phyloP scores from a whole-genome alignment of 2,888 invertebrate species.

The Chalcosyrphus nemorum region DNA sequence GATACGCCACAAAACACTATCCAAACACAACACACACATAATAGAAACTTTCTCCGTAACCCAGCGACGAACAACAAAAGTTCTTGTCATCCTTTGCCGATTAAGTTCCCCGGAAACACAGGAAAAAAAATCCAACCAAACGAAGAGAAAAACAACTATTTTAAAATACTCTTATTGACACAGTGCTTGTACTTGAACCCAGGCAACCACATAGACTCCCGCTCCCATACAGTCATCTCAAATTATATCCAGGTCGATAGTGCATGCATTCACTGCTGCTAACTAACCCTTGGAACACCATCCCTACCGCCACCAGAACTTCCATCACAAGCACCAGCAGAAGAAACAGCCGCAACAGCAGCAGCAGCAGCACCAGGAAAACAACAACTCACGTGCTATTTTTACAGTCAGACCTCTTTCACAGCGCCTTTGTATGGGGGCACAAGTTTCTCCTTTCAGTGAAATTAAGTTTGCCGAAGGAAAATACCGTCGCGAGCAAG shows the following conservation, averaged over 20 bases:
- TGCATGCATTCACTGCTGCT: constrained; percentile 46
- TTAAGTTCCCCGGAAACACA: neutral
- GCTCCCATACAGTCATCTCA: neutral
- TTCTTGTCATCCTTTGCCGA: neutral
- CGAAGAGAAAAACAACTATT: constrained; percentile 4
- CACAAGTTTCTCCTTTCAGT: constrained; percentile 38
- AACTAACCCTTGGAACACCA: constrained; percentile 40
- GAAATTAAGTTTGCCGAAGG: constrained; percentile 59
- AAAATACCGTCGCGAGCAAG: constrained; percentile 30
- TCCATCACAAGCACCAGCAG: neutral
- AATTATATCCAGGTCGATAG: constrained; percentile 53
- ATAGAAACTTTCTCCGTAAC: neutral
- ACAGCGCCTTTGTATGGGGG: constrained; percentile 38
- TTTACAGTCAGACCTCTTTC: constrained; percentile 47
- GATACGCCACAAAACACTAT: neutral
- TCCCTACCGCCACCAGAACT: neutral
- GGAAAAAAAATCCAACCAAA: neutral
- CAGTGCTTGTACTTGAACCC: constrained; percentile 3
- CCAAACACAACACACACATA: neutral
- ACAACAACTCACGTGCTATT: constrained; percentile 54
- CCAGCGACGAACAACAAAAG: neutral
- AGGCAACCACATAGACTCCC: constrained; percentile 13
- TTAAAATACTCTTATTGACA: constrained; percentile 53
- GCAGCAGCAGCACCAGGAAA: neutral
- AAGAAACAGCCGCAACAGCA: neutral